Evolutionary conservation across 2,797 vertebrate species (phyloP), one percentile per base, ranked within the genome.

Genomic region (Ctenochaetus hawaiiensis): DNA sequence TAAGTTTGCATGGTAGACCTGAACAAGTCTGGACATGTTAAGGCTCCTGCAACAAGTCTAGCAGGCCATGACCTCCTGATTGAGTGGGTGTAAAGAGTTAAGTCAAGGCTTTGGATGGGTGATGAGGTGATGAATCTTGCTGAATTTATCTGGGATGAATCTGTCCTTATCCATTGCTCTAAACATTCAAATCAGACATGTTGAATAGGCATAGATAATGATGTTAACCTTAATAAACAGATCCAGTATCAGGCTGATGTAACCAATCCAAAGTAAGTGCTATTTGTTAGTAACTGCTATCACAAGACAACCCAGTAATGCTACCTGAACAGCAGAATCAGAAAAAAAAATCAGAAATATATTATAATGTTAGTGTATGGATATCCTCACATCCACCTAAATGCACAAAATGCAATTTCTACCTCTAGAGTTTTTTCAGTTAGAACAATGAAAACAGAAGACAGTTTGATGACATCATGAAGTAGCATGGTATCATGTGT

Each of bases 11-110:
- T 10, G 68, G 71, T 52, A 52, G 51, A 75, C 51, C 48, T 17
- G 66, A 74, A 88, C 87, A 89, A 58, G 89, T 86, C 81, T 54
- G 69, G 84, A 57, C 89, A 74, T 92, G 89, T 78, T 2, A 37
- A 72, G 30, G 26, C 45, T 8, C n/a, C 26, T 54, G 47, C 69
- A 66, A 60, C 47, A 73, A 53, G 64, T 49, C 12, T 56, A 72
- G 54, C 18, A 67, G 64, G 61, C 39, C 18, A 26, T 74, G 75
- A 72, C 67, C 72, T 73, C 34, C 18, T 18, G 51, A 69, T 88
- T 54, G 66, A 56, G 43, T 77, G 23, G 66, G 67, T 44, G 65
- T 70, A 69, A 77, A 75, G 78, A 67, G 63, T 72, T 72, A 76
- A 69, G 43, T 37, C 10, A 13, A 43, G 23, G 54, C 49, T 78